These are phyloP conservation scores for Epirrhoe alternata DNA, from an alignment of 2,888 invertebrate genomes.

Conservation along the genomic window DNA sequence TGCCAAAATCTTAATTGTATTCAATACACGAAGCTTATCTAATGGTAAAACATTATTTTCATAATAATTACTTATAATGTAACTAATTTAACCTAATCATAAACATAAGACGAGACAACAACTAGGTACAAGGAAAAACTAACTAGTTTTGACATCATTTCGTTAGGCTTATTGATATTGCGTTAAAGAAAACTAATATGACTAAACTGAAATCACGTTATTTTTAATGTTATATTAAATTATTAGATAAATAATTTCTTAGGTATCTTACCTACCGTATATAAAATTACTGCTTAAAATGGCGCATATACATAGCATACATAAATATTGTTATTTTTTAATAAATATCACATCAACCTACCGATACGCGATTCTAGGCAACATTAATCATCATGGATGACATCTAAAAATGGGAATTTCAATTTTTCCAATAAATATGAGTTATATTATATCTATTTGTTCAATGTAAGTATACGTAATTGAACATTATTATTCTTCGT, in stretches of 20 bases:
- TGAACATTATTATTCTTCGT: neutral
- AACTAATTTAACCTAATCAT: neutral
- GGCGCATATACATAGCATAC: conserved; percentile 1
- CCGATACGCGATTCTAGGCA: neutral
- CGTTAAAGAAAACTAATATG: neutral
- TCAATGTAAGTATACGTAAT: neutral
- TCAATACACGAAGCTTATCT: conserved; percentile 15
- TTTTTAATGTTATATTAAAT: neutral
- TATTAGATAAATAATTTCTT: conserved; percentile 6
- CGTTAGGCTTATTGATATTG: neutral
- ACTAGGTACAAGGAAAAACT: neutral
- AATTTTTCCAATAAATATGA: conserved; percentile 2
- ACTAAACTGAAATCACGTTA: conserved; percentile 2
- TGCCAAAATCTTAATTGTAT: conserved; percentile 15
- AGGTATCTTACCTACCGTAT: conserved; percentile 11
- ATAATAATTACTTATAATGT: neutral
- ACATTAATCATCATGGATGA: neutral
- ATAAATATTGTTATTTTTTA: conserved; percentile 17
- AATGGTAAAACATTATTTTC: conserved; percentile 14
- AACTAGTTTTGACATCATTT: neutral
- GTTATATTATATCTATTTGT: conserved; percentile 6
- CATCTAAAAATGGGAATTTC: neutral
- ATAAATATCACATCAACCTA: conserved; percentile 16
- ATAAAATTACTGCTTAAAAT: conserved; percentile 3
- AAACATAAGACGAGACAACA: neutral